Conservation (phyloP, 2,797 vertebrate species). For the Bufotes viridis region DNA sequence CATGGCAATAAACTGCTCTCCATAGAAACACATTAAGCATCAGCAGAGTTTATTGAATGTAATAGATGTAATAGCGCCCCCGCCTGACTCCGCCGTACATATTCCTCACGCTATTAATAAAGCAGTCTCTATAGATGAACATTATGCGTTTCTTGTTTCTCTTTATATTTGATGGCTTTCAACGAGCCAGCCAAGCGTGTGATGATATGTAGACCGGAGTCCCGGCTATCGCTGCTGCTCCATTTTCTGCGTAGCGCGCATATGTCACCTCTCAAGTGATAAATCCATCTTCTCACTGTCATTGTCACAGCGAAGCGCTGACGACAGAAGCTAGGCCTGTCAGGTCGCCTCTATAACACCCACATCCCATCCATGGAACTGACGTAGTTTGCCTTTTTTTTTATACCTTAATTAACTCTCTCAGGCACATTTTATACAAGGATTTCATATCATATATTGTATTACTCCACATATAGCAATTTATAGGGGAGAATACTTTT, state of each 20-base stretch:
- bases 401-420: not conserved
- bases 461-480: no score
- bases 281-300: slow-evolving; percentile 77
- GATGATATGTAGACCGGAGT: slow-evolving; percentile 71
- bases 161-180: slow-evolving; percentile 66
- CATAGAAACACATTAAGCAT: slow-evolving; percentile 24
- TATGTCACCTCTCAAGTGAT: slow-evolving; percentile 73
- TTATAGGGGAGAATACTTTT: no score
- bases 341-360: slow-evolving; percentile 70
- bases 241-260: slow-evolving; percentile 70
- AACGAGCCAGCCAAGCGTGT: slow-evolving; percentile 72
- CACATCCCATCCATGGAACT: slow-evolving; percentile 66
- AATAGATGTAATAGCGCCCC: slow-evolving; percentile 13
- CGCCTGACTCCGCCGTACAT: slow-evolving; percentile 4
- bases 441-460: no score
- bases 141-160: slow-evolving; percentile 5
- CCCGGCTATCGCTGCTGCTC: slow-evolving; percentile 69
- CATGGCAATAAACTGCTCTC: not conserved
- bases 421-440: not conserved
- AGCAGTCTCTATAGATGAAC: slow-evolving; percentile 29
- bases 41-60: not conserved
- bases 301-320: slow-evolving; percentile 73
- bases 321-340: slow-evolving; percentile 73
- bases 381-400: not conserved
- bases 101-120: slow-evolving; percentile 32